These are phyloP conservation scores for Branchinecta lindahli DNA, from an alignment of 1,140 invertebrate genomes.

Conservation along the genomic window DNA sequence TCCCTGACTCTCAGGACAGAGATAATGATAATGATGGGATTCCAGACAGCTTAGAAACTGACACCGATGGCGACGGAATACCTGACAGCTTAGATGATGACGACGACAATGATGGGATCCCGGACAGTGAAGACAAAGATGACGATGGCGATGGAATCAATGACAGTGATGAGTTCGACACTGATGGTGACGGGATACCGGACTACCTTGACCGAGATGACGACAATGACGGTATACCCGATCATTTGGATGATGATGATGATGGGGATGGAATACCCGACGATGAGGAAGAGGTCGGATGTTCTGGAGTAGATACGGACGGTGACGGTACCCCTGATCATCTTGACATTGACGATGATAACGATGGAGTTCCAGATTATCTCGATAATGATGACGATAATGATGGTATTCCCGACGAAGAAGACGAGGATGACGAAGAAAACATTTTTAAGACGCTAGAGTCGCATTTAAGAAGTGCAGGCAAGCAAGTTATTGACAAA, in stretches of 20 bases:
- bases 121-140: too few species aligned
- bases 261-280: background rate
- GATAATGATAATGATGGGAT: conserved; percentile 12
- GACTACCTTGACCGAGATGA: conserved; percentile 27
- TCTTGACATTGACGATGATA: background rate
- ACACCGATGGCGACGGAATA: too few species aligned
- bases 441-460: background rate
- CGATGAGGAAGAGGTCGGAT: background rate
- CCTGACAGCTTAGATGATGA: too few species aligned
- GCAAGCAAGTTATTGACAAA: background rate
- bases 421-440: conserved; percentile 10
- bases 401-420: conserved; percentile 5
- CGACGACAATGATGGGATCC: too few species aligned
- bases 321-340: background rate
- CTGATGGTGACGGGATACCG: conserved; percentile 20
- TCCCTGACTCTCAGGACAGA: background rate
- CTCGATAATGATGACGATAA: conserved; percentile 19
- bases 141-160: background rate
- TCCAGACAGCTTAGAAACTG: too few species aligned
- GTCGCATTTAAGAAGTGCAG: background rate
- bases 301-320: background rate
- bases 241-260: background rate
- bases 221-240: conserved; percentile 30
- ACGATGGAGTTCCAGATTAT: background rate
- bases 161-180: conserved; percentile 19